Evolutionary conservation across 2,888 invertebrate species (phyloP).

Genomic region (Platypus cylindrus): DNA sequence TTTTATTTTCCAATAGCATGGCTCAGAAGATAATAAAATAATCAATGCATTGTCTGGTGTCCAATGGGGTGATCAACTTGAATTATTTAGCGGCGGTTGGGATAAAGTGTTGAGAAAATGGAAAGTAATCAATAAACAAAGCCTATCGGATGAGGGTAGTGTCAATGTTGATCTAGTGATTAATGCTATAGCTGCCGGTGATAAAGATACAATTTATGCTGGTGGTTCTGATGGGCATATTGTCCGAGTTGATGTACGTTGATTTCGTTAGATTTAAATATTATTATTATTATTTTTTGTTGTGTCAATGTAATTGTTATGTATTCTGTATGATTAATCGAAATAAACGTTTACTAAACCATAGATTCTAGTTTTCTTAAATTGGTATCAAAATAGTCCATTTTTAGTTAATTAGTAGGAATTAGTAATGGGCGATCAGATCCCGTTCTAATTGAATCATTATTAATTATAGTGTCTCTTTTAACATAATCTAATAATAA

Average conservation of each 20-base stretch:
- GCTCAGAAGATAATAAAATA: slow-evolving; percentile 24
- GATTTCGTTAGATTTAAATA: slow-evolving; percentile 1
- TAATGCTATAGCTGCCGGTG: slow-evolving; percentile 23
- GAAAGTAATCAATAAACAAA: slow-evolving; percentile 25
- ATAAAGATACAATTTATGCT: slow-evolving; percentile 36
- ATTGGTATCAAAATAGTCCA: too few relatives aligned
- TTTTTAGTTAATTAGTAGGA: too few relatives aligned
- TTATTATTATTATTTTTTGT: background rate
- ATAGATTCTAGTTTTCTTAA: too few relatives aligned
- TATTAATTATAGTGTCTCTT: too few relatives aligned
- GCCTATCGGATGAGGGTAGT: slow-evolving; percentile 18
- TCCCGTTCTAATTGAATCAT: too few relatives aligned
- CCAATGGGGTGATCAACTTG: slow-evolving; percentile 21
- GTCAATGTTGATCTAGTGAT: slow-evolving; percentile 23
- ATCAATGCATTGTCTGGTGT: slow-evolving; percentile 32
- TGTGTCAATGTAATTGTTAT: background rate
- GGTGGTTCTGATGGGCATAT: slow-evolving; percentile 46
- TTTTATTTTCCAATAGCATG: slow-evolving; percentile 7
- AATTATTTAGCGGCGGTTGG: slow-evolving; percentile 34
- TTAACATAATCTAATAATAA: too few relatives aligned
- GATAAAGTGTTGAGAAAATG: slow-evolving; percentile 36
- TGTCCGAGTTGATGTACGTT: slow-evolving; percentile 21
- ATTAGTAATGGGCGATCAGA: too few relatives aligned
- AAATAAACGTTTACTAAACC: background rate
- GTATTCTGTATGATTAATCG: background rate